Evolutionary conservation across 2,797 vertebrate species (phyloP).

Genomic region (Cebuella pygmaea): DNA sequence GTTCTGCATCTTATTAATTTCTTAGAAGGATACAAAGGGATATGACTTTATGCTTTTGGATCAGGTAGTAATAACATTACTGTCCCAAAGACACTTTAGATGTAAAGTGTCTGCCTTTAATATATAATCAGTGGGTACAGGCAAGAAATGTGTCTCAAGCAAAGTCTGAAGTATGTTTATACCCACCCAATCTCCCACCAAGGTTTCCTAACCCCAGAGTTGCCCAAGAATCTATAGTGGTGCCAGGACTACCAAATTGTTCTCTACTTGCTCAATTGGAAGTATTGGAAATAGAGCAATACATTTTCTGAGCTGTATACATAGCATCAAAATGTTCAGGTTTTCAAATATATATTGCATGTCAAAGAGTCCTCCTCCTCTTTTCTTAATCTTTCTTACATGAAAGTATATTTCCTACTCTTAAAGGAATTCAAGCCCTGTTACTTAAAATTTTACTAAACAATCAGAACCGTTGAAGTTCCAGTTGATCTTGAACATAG

Average conservation of each 20-base stretch:
- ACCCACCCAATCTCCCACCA: background rate
- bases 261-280: background rate
- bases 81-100: background rate
- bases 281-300: background rate
- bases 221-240: background rate
- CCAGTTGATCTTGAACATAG: conserved; percentile 15
- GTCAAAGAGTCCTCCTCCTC: background rate
- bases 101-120: background rate
- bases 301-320: background rate
- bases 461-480: conserved; percentile 11
- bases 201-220: background rate
- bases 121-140: background rate
- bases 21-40: background rate
- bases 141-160: background rate
- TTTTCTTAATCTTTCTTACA: background rate
- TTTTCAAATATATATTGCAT: conserved; percentile 22
- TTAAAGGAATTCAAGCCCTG: background rate
- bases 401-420: background rate
- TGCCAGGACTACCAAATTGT: background rate
- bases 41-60: background rate
- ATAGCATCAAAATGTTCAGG: background rate
- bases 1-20: background rate
- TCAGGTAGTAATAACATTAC: background rate
- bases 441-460: background rate
- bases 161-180: background rate